phyloP scores from a whole-genome alignment of 37 sponge, comb jelly and placozoan species.

The Agelas oroides region DNA sequence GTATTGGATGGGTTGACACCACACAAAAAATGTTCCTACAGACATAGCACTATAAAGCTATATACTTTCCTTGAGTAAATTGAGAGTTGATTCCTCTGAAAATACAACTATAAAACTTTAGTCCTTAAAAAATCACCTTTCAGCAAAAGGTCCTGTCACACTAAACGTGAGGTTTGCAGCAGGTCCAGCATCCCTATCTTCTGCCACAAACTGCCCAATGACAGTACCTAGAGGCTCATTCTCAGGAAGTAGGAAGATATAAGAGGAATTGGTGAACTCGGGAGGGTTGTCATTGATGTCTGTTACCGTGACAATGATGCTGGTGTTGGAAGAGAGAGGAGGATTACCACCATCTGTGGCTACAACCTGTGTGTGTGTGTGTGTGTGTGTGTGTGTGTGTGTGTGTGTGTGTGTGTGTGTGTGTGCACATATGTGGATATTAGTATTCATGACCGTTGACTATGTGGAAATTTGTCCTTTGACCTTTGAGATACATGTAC shows the following conservation, averaged over 20 bases:
- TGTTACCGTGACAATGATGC: conserved; percentile 10
- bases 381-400: no score
- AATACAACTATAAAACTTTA: no score
- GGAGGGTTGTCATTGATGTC: conserved; percentile 61
- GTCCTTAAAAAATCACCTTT: conserved; percentile 1
- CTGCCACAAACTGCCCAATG: conserved; percentile 17
- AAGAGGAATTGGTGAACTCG: neutral
- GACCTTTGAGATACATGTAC: no score
- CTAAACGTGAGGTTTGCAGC: conserved; percentile 21
- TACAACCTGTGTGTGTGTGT: conserved; percentile 30
- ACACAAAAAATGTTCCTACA: no score
- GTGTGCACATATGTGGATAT: no score
- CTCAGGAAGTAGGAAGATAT: conserved; percentile 34
- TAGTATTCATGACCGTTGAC: no score
- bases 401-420: no score
- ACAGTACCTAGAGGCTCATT: neutral
- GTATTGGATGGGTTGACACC: no score
- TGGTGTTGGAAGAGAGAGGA: conserved; percentile 25
- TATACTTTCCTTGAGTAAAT: no score
- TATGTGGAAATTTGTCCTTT: no score
- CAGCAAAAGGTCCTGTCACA: neutral
- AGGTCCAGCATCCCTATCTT: conserved; percentile 26
- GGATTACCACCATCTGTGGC: conserved; percentile 71
- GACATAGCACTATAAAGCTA: no score
- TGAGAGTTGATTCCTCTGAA: no score